A percentile compares a stretch with the other conserved stretches of the same genome.
Evolutionary conservation across 2,797 vertebrate genomes (phyloP).

Genomic region (Microctenopoma lineatum): DNA sequence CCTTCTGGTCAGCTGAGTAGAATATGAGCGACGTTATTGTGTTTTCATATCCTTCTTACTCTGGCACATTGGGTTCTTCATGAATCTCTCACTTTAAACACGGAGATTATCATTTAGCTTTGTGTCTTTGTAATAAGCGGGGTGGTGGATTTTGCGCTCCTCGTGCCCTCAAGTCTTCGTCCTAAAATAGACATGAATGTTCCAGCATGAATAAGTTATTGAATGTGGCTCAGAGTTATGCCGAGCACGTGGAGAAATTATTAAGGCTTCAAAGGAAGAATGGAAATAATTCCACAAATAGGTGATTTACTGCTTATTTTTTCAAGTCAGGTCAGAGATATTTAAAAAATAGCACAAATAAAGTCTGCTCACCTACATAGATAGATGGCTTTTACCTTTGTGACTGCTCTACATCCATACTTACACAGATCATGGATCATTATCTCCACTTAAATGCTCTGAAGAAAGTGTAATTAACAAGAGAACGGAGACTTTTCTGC

Average conservation of each 20-base stretch:
- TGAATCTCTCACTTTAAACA: constrained; percentile 25
- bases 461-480: constrained; percentile 48
- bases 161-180: constrained; percentile 42
- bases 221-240: constrained; percentile 68
- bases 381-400: background rate
- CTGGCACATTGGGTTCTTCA: constrained; percentile 21
- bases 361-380: constrained; percentile 5
- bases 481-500: constrained; percentile 27
- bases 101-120: constrained; percentile 31
- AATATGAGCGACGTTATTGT: constrained; percentile 12
- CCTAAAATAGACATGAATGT: constrained; percentile 76
- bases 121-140: constrained; percentile 22
- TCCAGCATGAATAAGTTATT: constrained; percentile 73
- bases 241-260: constrained; percentile 39
- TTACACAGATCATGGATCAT: constrained; percentile 27
- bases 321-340: constrained; percentile 7
- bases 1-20: constrained; percentile 46
- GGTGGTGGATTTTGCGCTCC: constrained; percentile 36
- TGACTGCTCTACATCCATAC: background rate
- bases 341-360: constrained; percentile 11
- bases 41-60: constrained; percentile 24
- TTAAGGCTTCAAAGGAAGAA: constrained; percentile 45
- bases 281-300: constrained; percentile 21
- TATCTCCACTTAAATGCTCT: constrained; percentile 45
- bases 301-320: background rate